Evolutionary conservation across 2,113 vertebrate species (phyloP), one percentile per base, ranked within the genome.

Genomic region (Amazona vittata): DNA sequence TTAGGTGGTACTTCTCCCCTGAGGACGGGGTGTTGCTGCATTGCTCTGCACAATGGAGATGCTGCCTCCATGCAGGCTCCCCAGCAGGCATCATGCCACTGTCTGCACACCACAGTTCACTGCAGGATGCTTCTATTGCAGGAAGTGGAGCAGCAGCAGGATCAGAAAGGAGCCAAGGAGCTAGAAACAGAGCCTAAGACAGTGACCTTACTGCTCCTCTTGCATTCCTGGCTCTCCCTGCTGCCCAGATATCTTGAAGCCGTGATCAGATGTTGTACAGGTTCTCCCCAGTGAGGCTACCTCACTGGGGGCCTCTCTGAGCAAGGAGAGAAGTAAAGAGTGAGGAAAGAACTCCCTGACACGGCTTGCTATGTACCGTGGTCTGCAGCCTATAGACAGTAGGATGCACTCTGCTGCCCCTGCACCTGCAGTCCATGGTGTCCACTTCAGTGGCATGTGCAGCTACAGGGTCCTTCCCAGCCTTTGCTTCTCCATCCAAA

Each of bases 401-500:
- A 25, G n/a, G 60, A 46, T 41, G 46, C 44, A 20, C 21, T 25
- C 17, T 37, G 46, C 52, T 47, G 39, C 60, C 2, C 0, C 0
- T 24, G 4, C 3, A 5, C n/a, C 47, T 49, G 67, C 41, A 49
- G 35, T 28, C 29, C 0, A 0, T 62, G 21, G 22, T 79, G 28
- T 15, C 62, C 68, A 24, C 2, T 50, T 39, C 35, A 29, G 50
- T 5, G 33, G 47, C 6, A 19, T 49, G 33, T 2, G 12, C n/a
- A 67, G 59, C 53, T 25, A 21, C 0, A 2, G 47, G 31, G 29
- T 69, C 46, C 69, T 59, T 63, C 22, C 68, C 33, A 64, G 43
- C 31, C 49, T 63, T 57, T 62, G 16, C 20, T 10, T 89, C 29
- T 69, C 17, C 50, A 29, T 74, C 65, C 43, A 35, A 0, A 57